Percentiles rank a stretch among this genome's conserved stretches.
phyloP scores from a whole-genome alignment of 2,888 invertebrate species.

The Anthophora plumipes region DNA sequence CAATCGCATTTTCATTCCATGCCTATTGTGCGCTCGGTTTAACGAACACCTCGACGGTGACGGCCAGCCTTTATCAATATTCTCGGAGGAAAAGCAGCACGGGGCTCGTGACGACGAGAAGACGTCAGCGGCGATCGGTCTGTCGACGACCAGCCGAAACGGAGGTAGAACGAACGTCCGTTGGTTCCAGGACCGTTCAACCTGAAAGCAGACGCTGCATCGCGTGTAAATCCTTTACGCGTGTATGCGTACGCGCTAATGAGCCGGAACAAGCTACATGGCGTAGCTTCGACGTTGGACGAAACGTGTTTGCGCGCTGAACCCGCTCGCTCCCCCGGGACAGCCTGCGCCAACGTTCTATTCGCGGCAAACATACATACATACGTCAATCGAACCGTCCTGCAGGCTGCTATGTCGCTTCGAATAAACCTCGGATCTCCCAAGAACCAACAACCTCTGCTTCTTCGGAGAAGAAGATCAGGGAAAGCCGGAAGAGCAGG shows the following conservation, averaged over 20 bases:
- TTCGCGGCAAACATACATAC: constrained; percentile 26
- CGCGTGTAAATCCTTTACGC: constrained; percentile 79
- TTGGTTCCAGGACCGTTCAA: constrained; percentile 5
- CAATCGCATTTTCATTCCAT: constrained; percentile 60
- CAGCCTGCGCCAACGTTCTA: constrained; percentile 40
- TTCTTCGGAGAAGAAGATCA: background rate
- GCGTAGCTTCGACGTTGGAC: constrained; percentile 65
- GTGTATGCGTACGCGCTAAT: constrained; percentile 77
- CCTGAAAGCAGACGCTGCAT: constrained; percentile 24
- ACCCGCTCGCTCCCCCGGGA: constrained; percentile 66
- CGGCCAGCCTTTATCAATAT: too few species aligned
- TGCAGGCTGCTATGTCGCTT: background rate
- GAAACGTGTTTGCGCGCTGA: constrained; percentile 74
- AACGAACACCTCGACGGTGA: constrained; percentile 36
- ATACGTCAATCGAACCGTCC: constrained; percentile 59
- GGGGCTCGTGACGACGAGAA: background rate
- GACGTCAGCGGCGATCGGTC: background rate
- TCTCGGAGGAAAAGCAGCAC: too few species aligned
- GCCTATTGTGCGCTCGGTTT: constrained; percentile 50
- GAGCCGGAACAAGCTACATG: constrained; percentile 77
- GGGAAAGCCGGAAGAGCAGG: too few species aligned
- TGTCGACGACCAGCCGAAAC: constrained; percentile 28
- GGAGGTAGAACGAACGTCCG: constrained; percentile 48
- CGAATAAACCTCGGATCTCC: background rate
- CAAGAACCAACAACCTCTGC: too few species aligned